A percentile compares a stretch with the other conserved stretches of the same genome.
These are phyloP conservation scores for Lophochroa leadbeateri DNA, from an alignment of 2,113 vertebrate genomes.

Conservation along the genomic window DNA sequence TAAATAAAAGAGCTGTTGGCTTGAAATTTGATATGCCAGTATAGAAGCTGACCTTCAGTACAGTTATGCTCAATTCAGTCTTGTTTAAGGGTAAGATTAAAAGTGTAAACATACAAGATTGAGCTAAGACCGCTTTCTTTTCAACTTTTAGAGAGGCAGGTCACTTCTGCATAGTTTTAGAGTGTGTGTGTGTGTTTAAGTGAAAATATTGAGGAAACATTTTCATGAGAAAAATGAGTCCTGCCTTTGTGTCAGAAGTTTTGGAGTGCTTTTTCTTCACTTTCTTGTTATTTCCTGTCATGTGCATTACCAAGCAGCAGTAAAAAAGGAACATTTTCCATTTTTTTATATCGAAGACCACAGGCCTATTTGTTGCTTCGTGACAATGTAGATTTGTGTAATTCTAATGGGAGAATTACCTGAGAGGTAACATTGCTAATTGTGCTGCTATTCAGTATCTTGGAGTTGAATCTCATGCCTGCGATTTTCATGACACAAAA, in stretches of 20 bases:
- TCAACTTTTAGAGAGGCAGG: neutral
- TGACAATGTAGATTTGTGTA: neutral
- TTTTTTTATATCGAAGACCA: neutral
- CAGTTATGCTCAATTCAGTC: neutral
- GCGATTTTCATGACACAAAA: neutral
- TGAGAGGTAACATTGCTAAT: neutral
- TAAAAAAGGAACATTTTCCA: neutral
- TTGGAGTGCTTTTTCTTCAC: neutral
- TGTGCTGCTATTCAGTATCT: fast-evolving
- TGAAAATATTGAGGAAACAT: neutral
- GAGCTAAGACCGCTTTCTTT: neutral
- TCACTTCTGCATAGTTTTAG: neutral
- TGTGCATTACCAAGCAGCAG: neutral
- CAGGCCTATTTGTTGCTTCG: neutral
- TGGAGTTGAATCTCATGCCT: neutral
- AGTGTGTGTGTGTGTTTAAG: neutral
- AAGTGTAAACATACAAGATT: conserved; percentile 17
- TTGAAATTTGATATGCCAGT: conserved; percentile 53
- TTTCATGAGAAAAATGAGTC: neutral
- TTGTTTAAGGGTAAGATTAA: conserved; percentile 37
- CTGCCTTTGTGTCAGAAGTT: neutral
- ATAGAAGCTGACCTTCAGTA: conserved; percentile 26
- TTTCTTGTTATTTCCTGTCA: neutral
- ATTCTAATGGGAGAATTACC: neutral
- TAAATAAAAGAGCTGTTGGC: conserved; percentile 60